Evolutionary conservation across 2,113 vertebrate genomes (phyloP), one percentile per base, ranked within the genome.

Genomic region (Varanus komodoensis): DNA sequence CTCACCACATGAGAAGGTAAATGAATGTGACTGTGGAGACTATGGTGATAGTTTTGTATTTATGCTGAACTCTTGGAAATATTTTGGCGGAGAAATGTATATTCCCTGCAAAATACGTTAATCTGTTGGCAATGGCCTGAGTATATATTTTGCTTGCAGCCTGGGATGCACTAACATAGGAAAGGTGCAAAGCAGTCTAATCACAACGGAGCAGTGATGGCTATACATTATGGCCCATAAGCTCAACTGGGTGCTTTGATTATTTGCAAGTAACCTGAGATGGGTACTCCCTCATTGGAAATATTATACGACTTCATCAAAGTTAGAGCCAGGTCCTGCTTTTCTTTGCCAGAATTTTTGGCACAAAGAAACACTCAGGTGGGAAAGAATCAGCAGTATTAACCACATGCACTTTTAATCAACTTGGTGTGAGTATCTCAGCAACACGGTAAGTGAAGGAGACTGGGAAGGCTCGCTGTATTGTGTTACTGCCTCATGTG

Each of bases 1-100:
- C 78, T 90, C 32, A 87, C 84, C 89, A 75, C 68, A 90, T 82
- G 84, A 87, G 84, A 75, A 87, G 78, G 54, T 81, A 90, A 87
- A 87, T 82, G 89, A 87, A 90, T 87, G 69, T 19, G 69, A 74
- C 69, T 90, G 19, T 82, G 78, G 82, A 82, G 77, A 64, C 34
- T 64, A 7, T 57, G 84, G 50, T 67, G 84, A 87, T 82, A 21
- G 89, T 87, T 90, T 74, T 90, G 89, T 21, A 90, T 87, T 87
- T 90, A 78, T 67, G 57, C 84, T 71, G 84, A 81, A 74, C 52
- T 67, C 89, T 82, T 73, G 54, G 69, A 90, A 90, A 90, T 82
- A 87, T 74, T 87, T 87, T 82, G 78, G 69, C 79, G 75, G 78
- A 90, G 57, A 68, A 89, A 73, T 27, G n/a, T 52, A 44, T 82